Evolutionary conservation across 2,113 vertebrate species (phyloP).

Genomic region (Oryzias javanicus): DNA sequence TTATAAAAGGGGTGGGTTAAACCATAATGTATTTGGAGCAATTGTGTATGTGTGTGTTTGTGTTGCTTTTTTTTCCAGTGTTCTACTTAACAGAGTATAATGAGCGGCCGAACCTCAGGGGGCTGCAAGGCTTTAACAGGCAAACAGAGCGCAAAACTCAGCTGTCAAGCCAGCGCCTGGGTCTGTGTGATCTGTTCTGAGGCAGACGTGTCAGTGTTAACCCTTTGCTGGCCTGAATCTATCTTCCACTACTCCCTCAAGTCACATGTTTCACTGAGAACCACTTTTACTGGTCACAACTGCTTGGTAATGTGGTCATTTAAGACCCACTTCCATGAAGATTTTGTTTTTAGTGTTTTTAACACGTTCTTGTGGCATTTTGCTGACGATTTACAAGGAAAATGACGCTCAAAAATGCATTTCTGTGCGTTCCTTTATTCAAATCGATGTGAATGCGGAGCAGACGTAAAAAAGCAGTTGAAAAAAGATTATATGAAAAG

Average conservation of each 20-base stretch:
- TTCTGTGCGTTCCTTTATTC: too few relatives aligned
- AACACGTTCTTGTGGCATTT: too few relatives aligned
- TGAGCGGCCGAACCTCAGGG: constrained; percentile 55
- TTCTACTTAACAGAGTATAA: constrained; percentile 62
- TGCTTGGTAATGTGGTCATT: background rate
- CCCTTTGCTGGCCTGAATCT: background rate
- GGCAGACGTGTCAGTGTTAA: constrained; percentile 10
- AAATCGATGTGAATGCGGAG: too few relatives aligned
- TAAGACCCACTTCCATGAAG: too few relatives aligned
- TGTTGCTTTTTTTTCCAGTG: constrained; percentile 30
- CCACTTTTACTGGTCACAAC: background rate
- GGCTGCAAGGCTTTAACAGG: constrained; percentile 63
- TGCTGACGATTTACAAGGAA: too few relatives aligned
- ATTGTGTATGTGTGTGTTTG: constrained; percentile 12
- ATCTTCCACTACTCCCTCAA: background rate
- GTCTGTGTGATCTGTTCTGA: constrained; percentile 22
- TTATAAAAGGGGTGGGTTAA: constrained; percentile 49
- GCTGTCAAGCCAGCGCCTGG: constrained; percentile 40
- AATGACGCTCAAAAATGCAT: too few relatives aligned
- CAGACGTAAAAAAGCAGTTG: too few relatives aligned
- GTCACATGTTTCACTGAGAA: constrained; percentile 9
- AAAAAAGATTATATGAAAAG: too few relatives aligned
- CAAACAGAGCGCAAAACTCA: constrained; percentile 70
- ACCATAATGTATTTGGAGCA: constrained; percentile 22
- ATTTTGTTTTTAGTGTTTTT: too few relatives aligned